Percentiles rank a stretch among this genome's conserved stretches.
Evolutionary conservation across 2,113 vertebrate genomes (phyloP).

Genomic region (Catharus fuscescens): DNA sequence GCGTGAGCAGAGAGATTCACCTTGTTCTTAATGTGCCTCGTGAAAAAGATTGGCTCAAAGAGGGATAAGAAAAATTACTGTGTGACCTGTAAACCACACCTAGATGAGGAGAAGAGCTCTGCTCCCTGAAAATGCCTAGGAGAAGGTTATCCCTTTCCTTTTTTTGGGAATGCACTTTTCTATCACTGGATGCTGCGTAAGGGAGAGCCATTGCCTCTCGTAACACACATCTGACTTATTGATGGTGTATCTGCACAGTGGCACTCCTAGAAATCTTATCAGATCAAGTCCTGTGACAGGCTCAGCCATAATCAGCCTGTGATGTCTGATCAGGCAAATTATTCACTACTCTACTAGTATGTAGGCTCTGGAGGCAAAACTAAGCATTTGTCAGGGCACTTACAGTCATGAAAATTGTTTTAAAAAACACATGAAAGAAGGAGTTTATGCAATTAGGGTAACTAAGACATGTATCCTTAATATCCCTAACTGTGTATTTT

Average conservation of each 20-base stretch:
- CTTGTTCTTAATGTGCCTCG: background rate
- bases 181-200: background rate
- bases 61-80: background rate
- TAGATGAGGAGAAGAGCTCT: background rate
- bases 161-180: background rate
- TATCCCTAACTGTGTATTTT: background rate
- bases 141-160: rapidly evolving
- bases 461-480: background rate
- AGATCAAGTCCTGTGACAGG: background rate
- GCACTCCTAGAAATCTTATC: background rate
- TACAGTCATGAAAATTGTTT: background rate
- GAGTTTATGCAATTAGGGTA: background rate
- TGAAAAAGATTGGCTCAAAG: background rate
- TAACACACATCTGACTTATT: background rate
- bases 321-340: background rate
- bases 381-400: background rate
- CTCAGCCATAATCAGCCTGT: background rate
- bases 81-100: background rate
- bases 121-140: background rate
- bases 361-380: background rate
- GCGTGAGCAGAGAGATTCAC: background rate
- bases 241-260: background rate
- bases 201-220: background rate
- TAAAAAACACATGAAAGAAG: background rate
- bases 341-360: background rate